Evolutionary conservation across 2,113 vertebrate genomes (phyloP).

Genomic region (Podiceps cristatus): DNA sequence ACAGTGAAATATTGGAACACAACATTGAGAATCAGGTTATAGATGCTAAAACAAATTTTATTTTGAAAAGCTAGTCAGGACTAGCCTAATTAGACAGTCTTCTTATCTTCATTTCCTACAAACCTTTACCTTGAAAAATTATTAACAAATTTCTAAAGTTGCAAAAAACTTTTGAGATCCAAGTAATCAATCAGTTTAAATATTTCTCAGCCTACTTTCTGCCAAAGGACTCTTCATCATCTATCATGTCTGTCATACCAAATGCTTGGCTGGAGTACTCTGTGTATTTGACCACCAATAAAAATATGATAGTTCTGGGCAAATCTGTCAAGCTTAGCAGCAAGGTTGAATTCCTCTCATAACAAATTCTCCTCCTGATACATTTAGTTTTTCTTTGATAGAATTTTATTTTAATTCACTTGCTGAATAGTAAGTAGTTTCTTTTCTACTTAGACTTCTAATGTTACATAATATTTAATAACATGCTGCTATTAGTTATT

Average conservation of each 20-base stretch:
- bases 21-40: not conserved
- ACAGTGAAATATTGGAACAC: not conserved
- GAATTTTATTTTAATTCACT: not conserved
- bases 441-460: not conserved
- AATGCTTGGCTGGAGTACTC: not conserved
- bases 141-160: not conserved
- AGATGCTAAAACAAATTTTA: not conserved
- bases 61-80: not conserved
- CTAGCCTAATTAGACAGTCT: not conserved
- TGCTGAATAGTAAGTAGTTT: not conserved
- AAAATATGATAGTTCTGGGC: not conserved
- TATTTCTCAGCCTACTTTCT: not conserved
- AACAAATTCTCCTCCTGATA: not conserved
- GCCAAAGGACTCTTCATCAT: not conserved
- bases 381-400: not conserved
- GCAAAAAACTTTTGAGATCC: not conserved
- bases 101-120: not conserved
- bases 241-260: not conserved
- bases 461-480: not conserved
- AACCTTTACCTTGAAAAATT: not conserved
- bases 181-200: not conserved
- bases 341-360: not conserved
- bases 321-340: not conserved
- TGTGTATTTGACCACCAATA: not conserved
- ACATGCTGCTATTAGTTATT: not conserved